Conservation (phyloP, 2,888 invertebrate species). For the Drosophila antonietae region DNA sequence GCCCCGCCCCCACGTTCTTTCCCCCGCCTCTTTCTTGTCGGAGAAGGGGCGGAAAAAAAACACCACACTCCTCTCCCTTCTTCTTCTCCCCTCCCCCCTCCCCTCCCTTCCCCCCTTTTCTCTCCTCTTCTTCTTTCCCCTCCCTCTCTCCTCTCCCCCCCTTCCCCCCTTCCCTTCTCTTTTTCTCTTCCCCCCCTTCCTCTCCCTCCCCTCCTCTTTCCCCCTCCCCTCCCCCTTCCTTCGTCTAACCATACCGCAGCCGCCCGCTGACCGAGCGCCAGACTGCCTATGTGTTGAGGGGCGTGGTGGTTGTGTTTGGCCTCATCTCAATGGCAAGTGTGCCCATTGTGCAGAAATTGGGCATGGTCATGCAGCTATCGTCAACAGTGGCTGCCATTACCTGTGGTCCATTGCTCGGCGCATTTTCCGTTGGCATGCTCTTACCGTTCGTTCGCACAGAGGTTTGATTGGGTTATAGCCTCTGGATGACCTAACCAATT, state of each 20-base stretch:
- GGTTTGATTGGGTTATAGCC: conserved; percentile 81
- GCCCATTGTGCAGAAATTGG: conserved; percentile 89
- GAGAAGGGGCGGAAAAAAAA: no score
- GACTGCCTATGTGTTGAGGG: conserved; percentile 87
- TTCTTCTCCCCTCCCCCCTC: no score
- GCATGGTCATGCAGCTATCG: conserved; percentile 88
- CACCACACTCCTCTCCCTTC: no score
- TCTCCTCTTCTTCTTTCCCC: no score
- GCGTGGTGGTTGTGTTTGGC: conserved; percentile 89
- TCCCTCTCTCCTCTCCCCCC: no score
- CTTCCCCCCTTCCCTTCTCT: no score
- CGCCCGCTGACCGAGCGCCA: conserved; percentile 86
- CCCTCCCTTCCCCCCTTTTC: no score
- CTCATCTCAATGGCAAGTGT: conserved; percentile 88
- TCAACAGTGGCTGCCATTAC: conserved; percentile 88
- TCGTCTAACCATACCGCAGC: conserved; percentile 87
- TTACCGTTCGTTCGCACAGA: conserved; percentile 88
- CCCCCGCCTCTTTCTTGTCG: no score
- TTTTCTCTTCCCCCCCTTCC: no score
- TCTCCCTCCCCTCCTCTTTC: no score
- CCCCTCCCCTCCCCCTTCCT: no score
- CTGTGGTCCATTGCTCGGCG: conserved; percentile 88
- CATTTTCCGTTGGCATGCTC: conserved; percentile 88
- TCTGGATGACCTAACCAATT: background rate
- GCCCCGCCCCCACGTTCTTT: no score